Conservation (phyloP, 2,797 vertebrate species). For the Cygnus olor region DNA sequence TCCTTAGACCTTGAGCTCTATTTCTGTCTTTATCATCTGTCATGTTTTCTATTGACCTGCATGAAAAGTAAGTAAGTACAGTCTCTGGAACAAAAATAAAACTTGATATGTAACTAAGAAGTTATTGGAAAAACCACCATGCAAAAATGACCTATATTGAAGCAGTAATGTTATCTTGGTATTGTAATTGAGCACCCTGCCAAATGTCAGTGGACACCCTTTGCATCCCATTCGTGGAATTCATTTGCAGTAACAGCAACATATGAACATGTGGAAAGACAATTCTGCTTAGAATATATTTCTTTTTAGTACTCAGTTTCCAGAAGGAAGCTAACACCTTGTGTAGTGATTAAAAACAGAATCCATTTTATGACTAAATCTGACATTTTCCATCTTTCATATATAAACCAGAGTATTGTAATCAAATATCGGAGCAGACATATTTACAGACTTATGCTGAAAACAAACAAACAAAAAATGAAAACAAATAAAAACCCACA, state of each 20-base stretch:
- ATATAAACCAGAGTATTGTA: not conserved
- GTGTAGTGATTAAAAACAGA: slow-evolving; percentile 38
- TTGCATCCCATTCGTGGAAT: not conserved
- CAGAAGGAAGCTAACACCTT: slow-evolving; percentile 29
- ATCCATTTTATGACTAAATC: slow-evolving; percentile 7
- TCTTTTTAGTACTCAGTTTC: slow-evolving; percentile 13
- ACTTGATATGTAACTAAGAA: not conserved
- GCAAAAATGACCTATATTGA: not conserved
- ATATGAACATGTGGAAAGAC: not conserved
- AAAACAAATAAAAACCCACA: not conserved
- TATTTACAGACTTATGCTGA: slow-evolving; percentile 2
- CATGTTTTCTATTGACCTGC: not conserved
- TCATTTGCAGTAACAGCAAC: not conserved
- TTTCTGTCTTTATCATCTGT: not conserved
- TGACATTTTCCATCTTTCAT: slow-evolving; percentile 26
- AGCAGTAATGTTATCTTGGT: not conserved
- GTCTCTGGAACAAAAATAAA: not conserved
- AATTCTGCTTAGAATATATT: not conserved
- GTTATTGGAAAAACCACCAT: not conserved
- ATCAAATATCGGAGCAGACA: not conserved
- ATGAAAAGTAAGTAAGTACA: not conserved
- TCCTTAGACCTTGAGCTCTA: not conserved
- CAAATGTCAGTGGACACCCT: not conserved
- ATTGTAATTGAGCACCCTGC: not conserved
- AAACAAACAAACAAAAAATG: not conserved